These are phyloP conservation scores for Mystacides longicornis DNA, from an alignment of 2,888 invertebrate species.

Conservation along the genomic window DNA sequence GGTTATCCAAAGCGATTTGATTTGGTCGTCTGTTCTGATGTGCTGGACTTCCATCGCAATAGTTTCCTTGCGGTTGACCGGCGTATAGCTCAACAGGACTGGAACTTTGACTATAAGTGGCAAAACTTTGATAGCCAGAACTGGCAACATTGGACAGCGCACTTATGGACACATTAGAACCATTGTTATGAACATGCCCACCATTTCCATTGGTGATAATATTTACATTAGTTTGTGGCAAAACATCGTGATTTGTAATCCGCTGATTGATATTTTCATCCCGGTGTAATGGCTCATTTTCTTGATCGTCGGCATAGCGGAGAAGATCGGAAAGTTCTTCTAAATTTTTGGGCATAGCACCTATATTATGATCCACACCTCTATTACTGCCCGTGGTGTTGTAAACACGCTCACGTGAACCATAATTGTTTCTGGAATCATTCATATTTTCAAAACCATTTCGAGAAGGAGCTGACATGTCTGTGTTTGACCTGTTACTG, in stretches of 20 bases:
- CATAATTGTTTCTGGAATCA: constrained; percentile 31
- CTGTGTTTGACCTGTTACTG: constrained; percentile 39
- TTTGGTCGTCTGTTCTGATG: constrained; percentile 20
- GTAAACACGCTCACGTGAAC: constrained; percentile 33
- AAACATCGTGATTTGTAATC: constrained; percentile 37
- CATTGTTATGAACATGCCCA: constrained; percentile 47
- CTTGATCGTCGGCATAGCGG: constrained; percentile 69
- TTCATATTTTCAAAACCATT: constrained; percentile 42
- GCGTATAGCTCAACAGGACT: constrained; percentile 67
- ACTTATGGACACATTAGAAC: constrained; percentile 73
- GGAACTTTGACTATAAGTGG: constrained; percentile 79
- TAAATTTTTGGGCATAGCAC: constrained; percentile 52
- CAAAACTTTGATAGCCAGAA: constrained; percentile 84
- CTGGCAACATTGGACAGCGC: constrained; percentile 72
- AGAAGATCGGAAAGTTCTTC: constrained; percentile 66
- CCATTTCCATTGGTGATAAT: constrained; percentile 40
- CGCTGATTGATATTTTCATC: constrained; percentile 47
- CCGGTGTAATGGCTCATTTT: constrained; percentile 40
- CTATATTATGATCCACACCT: constrained; percentile 33
- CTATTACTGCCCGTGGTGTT: too few relatives aligned
- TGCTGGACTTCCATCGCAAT: constrained; percentile 23
- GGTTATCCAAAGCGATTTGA: constrained; percentile 18
- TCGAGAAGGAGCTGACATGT: constrained; percentile 40
- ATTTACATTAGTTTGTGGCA: constrained; percentile 39
- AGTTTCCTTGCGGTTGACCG: constrained; percentile 40